Evolutionary conservation across 2,888 invertebrate species (phyloP).

Genomic region (Pyrrhia umbra): DNA sequence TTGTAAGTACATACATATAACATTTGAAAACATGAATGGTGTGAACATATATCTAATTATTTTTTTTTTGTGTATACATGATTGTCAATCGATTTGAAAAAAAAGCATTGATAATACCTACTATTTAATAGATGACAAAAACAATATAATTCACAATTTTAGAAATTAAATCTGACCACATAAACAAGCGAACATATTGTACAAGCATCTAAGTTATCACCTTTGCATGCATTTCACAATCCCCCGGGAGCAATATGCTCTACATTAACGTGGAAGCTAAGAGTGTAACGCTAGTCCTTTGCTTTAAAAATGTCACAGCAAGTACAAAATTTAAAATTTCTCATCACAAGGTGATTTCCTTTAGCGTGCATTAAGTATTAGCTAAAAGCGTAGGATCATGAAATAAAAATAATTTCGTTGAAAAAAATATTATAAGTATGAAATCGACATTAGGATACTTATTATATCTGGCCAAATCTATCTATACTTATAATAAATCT

Average conservation of each 20-base stretch:
- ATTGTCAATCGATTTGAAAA: too few relatives aligned
- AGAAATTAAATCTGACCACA: constrained; percentile 48
- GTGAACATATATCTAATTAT: too few relatives aligned
- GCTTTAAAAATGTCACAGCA: constrained; percentile 63
- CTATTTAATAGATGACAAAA: too few relatives aligned
- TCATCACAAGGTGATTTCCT: constrained; percentile 47
- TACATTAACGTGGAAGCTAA: constrained; percentile 58
- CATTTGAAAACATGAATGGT: too few relatives aligned
- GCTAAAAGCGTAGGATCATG: constrained; percentile 9
- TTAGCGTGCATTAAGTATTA: constrained; percentile 27
- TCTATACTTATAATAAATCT: too few relatives aligned
- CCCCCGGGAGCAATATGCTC: constrained; percentile 55
- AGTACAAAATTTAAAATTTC: constrained; percentile 55
- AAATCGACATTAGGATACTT: too few relatives aligned
- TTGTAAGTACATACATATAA: too few relatives aligned
- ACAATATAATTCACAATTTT: constrained; percentile 32
- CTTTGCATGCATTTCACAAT: constrained; percentile 55
- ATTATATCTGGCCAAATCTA: too few relatives aligned
- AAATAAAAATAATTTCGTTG: too few relatives aligned
- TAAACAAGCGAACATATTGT: constrained; percentile 40
- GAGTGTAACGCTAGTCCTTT: constrained; percentile 53
- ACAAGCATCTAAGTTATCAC: constrained; percentile 48
- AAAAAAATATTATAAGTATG: too few relatives aligned
- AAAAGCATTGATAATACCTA: too few relatives aligned
- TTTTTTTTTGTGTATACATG: too few relatives aligned